phyloP scores from a whole-genome alignment of 1,140 invertebrate species.

The Drosophila aff. region DNA sequence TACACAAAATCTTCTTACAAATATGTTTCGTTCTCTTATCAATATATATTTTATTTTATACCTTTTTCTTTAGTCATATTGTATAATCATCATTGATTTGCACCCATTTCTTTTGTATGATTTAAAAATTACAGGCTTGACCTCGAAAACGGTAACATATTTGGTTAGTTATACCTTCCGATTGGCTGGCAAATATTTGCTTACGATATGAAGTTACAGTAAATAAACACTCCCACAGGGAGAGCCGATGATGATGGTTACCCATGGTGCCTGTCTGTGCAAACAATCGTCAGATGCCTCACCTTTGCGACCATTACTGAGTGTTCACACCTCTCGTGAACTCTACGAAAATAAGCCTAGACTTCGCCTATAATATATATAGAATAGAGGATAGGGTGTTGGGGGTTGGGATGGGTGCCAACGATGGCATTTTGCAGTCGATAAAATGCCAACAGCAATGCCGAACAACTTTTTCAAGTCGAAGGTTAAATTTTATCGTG shows the following conservation, averaged over 20 bases:
- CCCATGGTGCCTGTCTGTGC: background rate
- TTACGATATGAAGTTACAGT: constrained; percentile 1
- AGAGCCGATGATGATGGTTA: background rate
- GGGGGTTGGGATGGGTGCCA: constrained; percentile 24
- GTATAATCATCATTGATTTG: constrained; percentile 1
- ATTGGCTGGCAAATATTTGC: constrained; percentile 11
- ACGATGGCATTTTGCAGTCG: constrained; percentile 63
- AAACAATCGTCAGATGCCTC: constrained; percentile 4
- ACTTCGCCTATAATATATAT: constrained; percentile 5
- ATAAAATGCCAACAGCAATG: constrained; percentile 65
- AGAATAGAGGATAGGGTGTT: background rate
- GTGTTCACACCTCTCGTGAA: constrained; percentile 28
- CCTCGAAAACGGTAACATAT: constrained; percentile 12
- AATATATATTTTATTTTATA: background rate
- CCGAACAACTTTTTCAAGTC: constrained; percentile 72
- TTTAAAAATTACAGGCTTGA: constrained; percentile 8
- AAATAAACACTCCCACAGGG: background rate
- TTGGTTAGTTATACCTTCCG: background rate
- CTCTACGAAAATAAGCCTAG: constrained; percentile 35
- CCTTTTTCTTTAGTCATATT: background rate
- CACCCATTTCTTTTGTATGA: constrained; percentile 6
- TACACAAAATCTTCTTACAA: background rate
- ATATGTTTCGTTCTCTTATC: background rate
- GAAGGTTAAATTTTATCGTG: constrained; percentile 78
- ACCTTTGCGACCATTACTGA: constrained; percentile 16